These are phyloP conservation scores for Spialia ferax DNA, from an alignment of 2,888 invertebrate species.

Conservation along the genomic window DNA sequence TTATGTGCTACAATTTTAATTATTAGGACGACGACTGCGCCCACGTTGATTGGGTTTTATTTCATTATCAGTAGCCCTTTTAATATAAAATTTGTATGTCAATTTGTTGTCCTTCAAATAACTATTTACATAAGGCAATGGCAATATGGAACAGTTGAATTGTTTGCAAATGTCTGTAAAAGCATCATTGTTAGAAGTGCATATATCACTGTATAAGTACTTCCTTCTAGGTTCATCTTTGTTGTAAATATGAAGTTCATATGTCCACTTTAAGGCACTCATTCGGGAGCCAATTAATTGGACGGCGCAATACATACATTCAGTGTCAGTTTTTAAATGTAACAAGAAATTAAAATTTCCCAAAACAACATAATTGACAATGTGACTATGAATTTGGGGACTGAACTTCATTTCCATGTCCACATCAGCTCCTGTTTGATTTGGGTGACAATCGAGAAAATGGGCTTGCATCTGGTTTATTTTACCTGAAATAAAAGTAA, in stretches of 20 bases:
- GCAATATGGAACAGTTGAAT: constrained; percentile 57
- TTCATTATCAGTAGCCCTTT: constrained; percentile 36
- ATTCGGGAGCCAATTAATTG: constrained; percentile 64
- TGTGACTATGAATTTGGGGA: constrained; percentile 49
- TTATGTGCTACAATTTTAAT: background rate
- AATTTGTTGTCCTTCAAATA: constrained; percentile 50
- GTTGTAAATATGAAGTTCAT: constrained; percentile 70
- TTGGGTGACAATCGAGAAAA: constrained; percentile 60
- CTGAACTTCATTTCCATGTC: constrained; percentile 60
- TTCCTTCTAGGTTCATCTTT: constrained; percentile 66
- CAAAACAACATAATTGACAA: constrained; percentile 56
- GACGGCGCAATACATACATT: constrained; percentile 59
- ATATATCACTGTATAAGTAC: constrained; percentile 56
- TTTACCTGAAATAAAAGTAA: constrained; percentile 59
- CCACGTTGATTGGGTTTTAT: background rate
- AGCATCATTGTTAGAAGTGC: constrained; percentile 52
- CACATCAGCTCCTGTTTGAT: constrained; percentile 54
- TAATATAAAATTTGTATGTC: constrained; percentile 59
- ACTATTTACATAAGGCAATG: constrained; percentile 51
- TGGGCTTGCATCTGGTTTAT: constrained; percentile 60
- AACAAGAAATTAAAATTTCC: constrained; percentile 64
- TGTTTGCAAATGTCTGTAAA: constrained; percentile 54
- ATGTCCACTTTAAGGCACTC: constrained; percentile 70
- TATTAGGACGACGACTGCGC: background rate
- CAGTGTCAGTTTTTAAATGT: constrained; percentile 57